A percentile compares a stretch with the other conserved stretches of the same genome.
Evolutionary conservation across 2,888 invertebrate genomes (phyloP).

Genomic region (Trissolcus japonicus): DNA sequence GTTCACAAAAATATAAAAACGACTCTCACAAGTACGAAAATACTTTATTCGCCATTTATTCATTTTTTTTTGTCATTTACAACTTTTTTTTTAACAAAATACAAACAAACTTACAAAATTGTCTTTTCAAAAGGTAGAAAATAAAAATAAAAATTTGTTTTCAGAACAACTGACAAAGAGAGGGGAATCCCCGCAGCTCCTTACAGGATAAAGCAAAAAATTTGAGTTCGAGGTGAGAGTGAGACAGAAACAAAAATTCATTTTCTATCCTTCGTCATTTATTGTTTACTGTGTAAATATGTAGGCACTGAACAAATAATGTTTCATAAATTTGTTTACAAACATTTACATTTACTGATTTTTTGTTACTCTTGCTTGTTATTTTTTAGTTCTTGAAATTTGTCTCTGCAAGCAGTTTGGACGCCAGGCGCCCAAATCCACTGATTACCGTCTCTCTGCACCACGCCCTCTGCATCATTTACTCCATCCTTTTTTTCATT

Average conservation of each 20-base stretch:
- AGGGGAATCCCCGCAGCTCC: constrained; percentile 40
- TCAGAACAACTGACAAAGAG: constrained; percentile 12
- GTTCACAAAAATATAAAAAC: constrained; percentile 43
- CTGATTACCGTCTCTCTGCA: constrained; percentile 63
- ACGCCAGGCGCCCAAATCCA: constrained; percentile 59
- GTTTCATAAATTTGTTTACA: constrained; percentile 76
- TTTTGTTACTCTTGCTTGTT: constrained; percentile 29
- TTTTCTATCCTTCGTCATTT: constrained; percentile 72
- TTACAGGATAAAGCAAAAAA: constrained; percentile 30
- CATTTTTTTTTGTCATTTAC: constrained; percentile 4
- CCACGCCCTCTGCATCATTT: constrained; percentile 49
- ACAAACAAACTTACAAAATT: constrained; percentile 5
- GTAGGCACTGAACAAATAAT: constrained; percentile 77
- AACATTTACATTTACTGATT: constrained; percentile 75
- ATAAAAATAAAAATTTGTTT: constrained; percentile 1
- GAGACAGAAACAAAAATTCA: constrained; percentile 64
- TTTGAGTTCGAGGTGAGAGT: constrained; percentile 46
- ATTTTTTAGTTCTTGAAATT: constrained; percentile 65
- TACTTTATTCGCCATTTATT: constrained; percentile 11
- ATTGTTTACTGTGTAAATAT: constrained; percentile 75
- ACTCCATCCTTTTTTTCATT: constrained; percentile 22
- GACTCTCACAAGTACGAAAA: constrained; percentile 43
- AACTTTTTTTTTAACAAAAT: constrained; percentile 2
- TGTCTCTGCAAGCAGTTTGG: constrained; percentile 65
- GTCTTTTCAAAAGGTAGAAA: constrained; percentile 4